phyloP scores from a whole-genome alignment of 2,113 vertebrate genomes.

The Syrmaticus mikado region DNA sequence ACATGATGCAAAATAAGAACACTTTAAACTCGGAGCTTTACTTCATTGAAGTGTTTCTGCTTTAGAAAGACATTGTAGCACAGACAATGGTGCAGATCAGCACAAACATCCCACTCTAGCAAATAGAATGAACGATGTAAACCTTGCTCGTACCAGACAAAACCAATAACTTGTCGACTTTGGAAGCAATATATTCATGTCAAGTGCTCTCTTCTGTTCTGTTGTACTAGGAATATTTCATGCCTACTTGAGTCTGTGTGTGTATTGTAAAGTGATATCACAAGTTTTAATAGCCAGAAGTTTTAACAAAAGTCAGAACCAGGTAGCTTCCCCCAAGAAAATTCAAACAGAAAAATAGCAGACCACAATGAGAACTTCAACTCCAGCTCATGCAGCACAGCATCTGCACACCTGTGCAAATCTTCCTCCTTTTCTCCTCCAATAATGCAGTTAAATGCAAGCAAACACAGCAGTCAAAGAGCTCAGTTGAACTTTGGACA shows the following conservation, averaged over 20 bases:
- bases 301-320: background rate
- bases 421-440: background rate
- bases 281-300: background rate
- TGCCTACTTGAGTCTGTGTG: background rate
- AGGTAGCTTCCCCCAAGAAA: background rate
- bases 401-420: fast-evolving
- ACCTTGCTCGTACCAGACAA: fast-evolving
- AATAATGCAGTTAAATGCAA: fast-evolving
- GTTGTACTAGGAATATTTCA: background rate
- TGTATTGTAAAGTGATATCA: background rate
- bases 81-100: background rate
- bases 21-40: background rate
- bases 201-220: background rate
- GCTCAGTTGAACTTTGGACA: fast-evolving
- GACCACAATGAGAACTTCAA: fast-evolving
- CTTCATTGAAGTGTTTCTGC: background rate
- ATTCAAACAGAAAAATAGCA: background rate
- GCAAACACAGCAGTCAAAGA: fast-evolving
- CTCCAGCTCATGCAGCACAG: background rate
- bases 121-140: background rate
- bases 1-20: background rate
- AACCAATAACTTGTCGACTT: background rate
- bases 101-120: background rate
- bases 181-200: no score
- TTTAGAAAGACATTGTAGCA: background rate